Base-by-base conservation (phyloP, 1,140 invertebrate genomes). In the Antheraea pernyi region DNA sequence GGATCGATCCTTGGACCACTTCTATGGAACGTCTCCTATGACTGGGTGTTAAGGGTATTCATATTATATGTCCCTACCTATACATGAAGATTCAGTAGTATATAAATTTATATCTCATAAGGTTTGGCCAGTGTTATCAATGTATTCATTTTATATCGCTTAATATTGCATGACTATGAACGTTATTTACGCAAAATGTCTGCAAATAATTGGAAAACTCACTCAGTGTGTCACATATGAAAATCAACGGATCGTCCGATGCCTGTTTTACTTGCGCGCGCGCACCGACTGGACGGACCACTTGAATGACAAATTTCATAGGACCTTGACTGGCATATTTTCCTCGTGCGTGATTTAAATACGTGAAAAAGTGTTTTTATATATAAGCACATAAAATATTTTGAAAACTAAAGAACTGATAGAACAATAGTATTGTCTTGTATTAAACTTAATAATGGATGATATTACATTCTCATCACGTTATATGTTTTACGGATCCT, bases 281-380 rank as follows among this genome's bases (percentile, higher is more conserved):
- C 79, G 81, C 77, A 68, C 59, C 53, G 67, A 36, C 60, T 58
- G 72, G 79, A 76, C 75, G 71, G 77, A 70, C 78, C 77, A 74
- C 67, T 79, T 84, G 84, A 91, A 90, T 90, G 86, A 86, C 82
- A 91, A 91, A 89, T 88, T 91, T 91, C 88, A 84, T 88, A 76
- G 66, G 81, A 75, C 88, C 88, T 91, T 91, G 86, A 71, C 59
- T 68, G 68, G 73, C 76, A 83, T 89, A 72, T 91, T 89, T 88
- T 89, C 86, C 85, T 87, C 82, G 81, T 85, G 84, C 81, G 86
- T 91, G 87, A 78, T 83, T 84, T 72, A 79, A 88, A 89, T 91
- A 79, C 79, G 59, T 71, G 77, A 83, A 81, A 81, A 78, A 76
- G 30, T 77, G 42, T 72, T 76, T 74, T 78, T 73, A 42, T 70